Conservation (phyloP, 2,797 vertebrate genomes). For the Spheniscus humboldti region DNA sequence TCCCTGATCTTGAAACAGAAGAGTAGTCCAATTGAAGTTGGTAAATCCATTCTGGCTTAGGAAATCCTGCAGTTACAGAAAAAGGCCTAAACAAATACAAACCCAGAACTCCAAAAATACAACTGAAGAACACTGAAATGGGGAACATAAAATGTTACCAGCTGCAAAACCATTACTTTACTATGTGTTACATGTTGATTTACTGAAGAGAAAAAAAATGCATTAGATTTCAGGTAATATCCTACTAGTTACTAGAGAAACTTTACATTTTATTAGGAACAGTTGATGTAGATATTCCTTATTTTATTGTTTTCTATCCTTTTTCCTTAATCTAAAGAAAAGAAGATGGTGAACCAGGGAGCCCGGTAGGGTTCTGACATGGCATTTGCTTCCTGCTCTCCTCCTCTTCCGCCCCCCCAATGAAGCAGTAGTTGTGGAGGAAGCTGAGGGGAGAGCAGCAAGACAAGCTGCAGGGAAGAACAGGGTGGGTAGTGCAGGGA, state of each 20-base stretch:
- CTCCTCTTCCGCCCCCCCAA: neutral
- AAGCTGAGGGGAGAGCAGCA: neutral
- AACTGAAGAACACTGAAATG: neutral
- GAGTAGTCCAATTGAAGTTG: neutral
- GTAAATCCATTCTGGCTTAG: neutral
- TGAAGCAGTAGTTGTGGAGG: neutral
- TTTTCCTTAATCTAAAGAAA: neutral
- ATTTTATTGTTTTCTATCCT: fast-evolving
- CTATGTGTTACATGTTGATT: neutral
- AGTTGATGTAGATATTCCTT: fast-evolving
- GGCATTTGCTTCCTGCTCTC: neutral
- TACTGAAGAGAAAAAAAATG: neutral
- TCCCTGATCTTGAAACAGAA: neutral
- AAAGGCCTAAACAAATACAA: neutral
- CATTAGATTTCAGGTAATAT: fast-evolving
- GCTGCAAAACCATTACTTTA: neutral
- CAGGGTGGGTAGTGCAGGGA: neutral
- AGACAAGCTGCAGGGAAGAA: neutral
- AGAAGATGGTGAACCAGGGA: neutral
- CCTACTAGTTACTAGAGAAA: neutral
- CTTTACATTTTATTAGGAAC: neutral
- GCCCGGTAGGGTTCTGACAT: fast-evolving
- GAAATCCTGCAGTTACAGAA: neutral
- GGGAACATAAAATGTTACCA: neutral
- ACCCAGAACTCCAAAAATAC: neutral